Base-by-base conservation (phyloP, 2,113 vertebrate species). In the Electrona antarctica region DNA sequence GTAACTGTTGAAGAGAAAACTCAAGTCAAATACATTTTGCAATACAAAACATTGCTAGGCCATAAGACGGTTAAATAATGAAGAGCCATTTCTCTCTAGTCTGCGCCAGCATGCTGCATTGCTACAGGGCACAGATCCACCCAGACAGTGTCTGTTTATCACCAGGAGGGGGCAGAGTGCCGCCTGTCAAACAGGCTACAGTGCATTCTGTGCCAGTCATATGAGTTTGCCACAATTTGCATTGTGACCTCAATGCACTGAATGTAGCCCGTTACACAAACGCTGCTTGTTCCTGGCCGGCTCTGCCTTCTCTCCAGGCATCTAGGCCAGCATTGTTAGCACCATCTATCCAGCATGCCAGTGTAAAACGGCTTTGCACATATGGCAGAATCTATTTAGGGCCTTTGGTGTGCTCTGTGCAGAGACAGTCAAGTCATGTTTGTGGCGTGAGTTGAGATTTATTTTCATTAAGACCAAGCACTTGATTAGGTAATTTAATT, bases 41-140 rank as follows among this genome's bases (percentile, higher is more conserved):
- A 50, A 50, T 50, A 11, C 48, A 50, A n/a, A n/a, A 54, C 13
- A 13, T n/a, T n/a, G 11, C 13, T 5, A 54, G 8, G 11, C 10
- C 51, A 12, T 11, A 47, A 41, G 8, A 7, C 1, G 8, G 21
- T 28, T 59, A 59, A 11, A 15, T 14, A 9, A 48, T 13, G 33
- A 41, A 41, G 33, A 9, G 11, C 48, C 13, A 8, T 6, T 46
- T 61, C 41, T 47, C 60, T 45, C 33, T 0, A 3, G 1, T 58
- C 29, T 2, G 21, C 7, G 10, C 4, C 21, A 54, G 7, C 29
- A 54, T 45, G 63, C 15, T 21, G 60, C 5, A 29, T 45, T 57
- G 2, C 46, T 48, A 62, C 60, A 2, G 45, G 70, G 78, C 28
- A 13, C 8, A 28, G 72, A 58, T 41, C 33, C 33, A 41, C 33